phyloP scores from a whole-genome alignment of 2,113 vertebrate genomes.

The Dolichallabes microphthalmus region DNA sequence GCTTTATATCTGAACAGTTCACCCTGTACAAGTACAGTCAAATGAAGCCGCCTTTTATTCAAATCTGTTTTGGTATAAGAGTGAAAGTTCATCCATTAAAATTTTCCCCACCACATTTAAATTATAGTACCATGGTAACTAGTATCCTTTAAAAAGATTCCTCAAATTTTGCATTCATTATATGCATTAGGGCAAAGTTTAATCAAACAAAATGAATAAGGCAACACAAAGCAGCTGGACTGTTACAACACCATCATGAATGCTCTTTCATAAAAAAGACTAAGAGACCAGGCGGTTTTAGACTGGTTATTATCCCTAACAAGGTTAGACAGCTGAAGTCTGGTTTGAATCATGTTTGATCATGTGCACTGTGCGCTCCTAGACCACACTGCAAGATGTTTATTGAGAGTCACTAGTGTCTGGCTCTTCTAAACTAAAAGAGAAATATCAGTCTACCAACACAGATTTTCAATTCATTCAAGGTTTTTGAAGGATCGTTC shows the following conservation, averaged over 20 bases:
- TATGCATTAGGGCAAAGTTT: not conserved
- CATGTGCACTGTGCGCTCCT: not conserved
- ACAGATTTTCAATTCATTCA: not conserved
- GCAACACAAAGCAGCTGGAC: not conserved
- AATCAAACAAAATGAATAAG: not conserved
- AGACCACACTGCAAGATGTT: not conserved
- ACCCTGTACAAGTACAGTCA: too few species aligned
- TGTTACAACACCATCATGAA: not conserved
- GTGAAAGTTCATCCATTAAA: not conserved
- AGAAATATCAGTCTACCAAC: not conserved
- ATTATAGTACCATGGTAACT: not conserved
- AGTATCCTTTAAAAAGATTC: not conserved
- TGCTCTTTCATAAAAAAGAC: not conserved
- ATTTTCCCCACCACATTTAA: not conserved
- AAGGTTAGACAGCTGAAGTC: slow-evolving; percentile 12
- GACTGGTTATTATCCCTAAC: not conserved
- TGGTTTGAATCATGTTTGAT: slow-evolving; percentile 1
- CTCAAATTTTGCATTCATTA: not conserved
- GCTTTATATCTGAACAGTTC: not conserved
- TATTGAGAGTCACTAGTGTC: not conserved
- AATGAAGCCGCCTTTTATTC: not conserved
- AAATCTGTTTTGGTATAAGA: not conserved
- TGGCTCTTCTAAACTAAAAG: not conserved
- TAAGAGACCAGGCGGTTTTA: not conserved
- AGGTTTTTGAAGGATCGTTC: not conserved